Percentiles rank a stretch among this genome's conserved stretches.
Conservation (phyloP, 2,113 vertebrate genomes). For the Thamnophis sirtalis region DNA sequence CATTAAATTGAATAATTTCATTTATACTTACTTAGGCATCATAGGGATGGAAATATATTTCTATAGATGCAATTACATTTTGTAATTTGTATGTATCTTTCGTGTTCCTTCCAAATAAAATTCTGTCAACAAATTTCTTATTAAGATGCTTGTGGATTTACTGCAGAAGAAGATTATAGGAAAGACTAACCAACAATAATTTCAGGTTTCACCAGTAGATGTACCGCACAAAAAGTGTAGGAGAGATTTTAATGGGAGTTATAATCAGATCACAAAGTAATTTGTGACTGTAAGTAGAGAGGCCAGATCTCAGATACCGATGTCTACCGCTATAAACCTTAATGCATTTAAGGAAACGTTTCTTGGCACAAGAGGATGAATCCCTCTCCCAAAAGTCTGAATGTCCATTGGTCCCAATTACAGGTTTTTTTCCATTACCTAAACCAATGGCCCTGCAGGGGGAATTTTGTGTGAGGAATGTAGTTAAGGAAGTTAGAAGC, state of each 20-base stretch:
- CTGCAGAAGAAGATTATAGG: slow-evolving; percentile 67
- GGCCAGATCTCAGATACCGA: not conserved
- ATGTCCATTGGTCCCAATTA: not conserved
- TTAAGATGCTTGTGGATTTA: slow-evolving; percentile 63
- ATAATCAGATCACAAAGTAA: slow-evolving; percentile 53
- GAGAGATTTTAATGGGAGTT: slow-evolving; percentile 41
- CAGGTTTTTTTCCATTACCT: not conserved
- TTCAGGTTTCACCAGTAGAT: slow-evolving; percentile 55
- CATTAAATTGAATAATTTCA: not conserved
- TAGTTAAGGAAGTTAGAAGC: not conserved
- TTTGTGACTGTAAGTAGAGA: slow-evolving; percentile 18
- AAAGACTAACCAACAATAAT: slow-evolving; percentile 54
- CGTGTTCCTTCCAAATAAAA: slow-evolving; percentile 46
- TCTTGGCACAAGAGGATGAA: not conserved
- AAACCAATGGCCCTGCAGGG: not conserved
- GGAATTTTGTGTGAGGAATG: not conserved
- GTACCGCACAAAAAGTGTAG: slow-evolving; percentile 55
- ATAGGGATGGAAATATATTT: not conserved
- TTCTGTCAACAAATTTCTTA: slow-evolving; percentile 49
- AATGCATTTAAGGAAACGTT: not conserved
- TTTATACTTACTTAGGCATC: not conserved
- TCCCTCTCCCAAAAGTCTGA: not conserved
- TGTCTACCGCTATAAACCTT: not conserved
- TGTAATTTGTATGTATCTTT: slow-evolving; percentile 19
- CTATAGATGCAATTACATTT: not conserved